Conservation (phyloP, 2,888 invertebrate genomes). For the Nebria brevicollis region DNA sequence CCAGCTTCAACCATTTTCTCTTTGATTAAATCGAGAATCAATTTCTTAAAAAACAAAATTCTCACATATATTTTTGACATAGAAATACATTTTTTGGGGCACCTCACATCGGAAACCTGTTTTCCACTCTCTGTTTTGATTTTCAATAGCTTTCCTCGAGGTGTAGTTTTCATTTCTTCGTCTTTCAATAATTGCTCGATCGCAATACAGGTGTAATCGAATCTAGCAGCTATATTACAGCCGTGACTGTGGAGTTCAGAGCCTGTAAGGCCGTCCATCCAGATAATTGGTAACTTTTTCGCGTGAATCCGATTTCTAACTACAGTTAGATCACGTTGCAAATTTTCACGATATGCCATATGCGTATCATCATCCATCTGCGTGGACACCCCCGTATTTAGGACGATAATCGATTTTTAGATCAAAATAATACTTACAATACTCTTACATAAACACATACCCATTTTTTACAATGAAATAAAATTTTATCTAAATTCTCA, state of each 20-base stretch:
- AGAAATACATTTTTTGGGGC: background rate
- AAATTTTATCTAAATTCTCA: background rate
- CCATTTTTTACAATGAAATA: background rate
- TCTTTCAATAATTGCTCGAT: slow-evolving; percentile 14
- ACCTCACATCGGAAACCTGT: slow-evolving; percentile 34
- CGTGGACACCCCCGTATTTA: background rate
- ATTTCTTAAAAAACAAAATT: slow-evolving; percentile 60
- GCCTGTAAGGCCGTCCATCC: slow-evolving; percentile 19
- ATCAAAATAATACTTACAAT: slow-evolving; percentile 5
- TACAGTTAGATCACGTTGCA: slow-evolving; percentile 19
- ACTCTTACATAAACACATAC: slow-evolving; percentile 9
- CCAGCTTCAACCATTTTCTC: slow-evolving; percentile 66
- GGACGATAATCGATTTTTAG: background rate
- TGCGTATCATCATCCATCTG: slow-evolving; percentile 23
- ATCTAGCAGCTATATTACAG: slow-evolving; percentile 28
- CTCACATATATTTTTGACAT: background rate
- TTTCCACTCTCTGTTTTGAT: slow-evolving; percentile 2
- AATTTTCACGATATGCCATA: background rate
- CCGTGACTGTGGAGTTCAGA: slow-evolving; percentile 8
- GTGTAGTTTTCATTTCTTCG: slow-evolving; percentile 10
- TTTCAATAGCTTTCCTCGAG: slow-evolving; percentile 19
- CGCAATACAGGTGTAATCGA: slow-evolving; percentile 22
- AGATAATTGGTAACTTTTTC: slow-evolving; percentile 26
- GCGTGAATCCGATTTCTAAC: slow-evolving; percentile 9
- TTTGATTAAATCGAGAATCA: slow-evolving; percentile 68